Percentiles rank a stretch among this genome's conserved stretches.
These are phyloP conservation scores for Hypotaenidia philippensis DNA, from an alignment of 2,797 vertebrate genomes.

Conservation along the genomic window DNA sequence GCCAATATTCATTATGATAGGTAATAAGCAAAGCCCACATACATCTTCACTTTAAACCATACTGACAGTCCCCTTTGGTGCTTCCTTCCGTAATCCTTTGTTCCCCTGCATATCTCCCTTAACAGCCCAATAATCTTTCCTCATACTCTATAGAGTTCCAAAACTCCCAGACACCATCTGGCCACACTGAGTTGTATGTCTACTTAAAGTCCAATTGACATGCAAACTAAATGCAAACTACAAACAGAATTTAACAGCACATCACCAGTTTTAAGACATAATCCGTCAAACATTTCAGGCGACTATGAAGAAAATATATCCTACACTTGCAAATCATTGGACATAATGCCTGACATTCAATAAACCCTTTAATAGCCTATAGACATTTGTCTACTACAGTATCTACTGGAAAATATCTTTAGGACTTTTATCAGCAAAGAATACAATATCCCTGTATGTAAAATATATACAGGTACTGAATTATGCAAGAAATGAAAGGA, in stretches of 20 bases:
- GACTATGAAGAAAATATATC: slow-evolving; percentile 52
- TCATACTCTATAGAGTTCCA: slow-evolving; percentile 69
- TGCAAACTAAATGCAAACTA: slow-evolving; percentile 79
- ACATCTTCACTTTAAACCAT: slow-evolving; percentile 12
- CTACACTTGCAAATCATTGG: slow-evolving; percentile 47
- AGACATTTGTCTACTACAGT: neutral
- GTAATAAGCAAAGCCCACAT: slow-evolving; percentile 25
- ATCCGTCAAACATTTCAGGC: slow-evolving; percentile 69
- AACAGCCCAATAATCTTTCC: slow-evolving; percentile 68
- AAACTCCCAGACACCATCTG: slow-evolving; percentile 78
- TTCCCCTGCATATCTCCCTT: slow-evolving; percentile 54
- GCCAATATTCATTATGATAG: slow-evolving; percentile 25
- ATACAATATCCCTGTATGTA: neutral
- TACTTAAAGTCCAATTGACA: slow-evolving; percentile 77
- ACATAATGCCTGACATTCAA: slow-evolving; percentile 40
- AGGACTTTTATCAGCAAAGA: neutral
- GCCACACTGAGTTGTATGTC: slow-evolving; percentile 61
- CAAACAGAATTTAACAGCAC: slow-evolving; percentile 73
- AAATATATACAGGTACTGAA: neutral
- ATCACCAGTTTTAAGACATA: slow-evolving; percentile 76
- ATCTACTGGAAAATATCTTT: slow-evolving; percentile 17
- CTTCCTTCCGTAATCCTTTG: slow-evolving; percentile 44
- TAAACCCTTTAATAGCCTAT: slow-evolving; percentile 14
- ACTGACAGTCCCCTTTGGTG: neutral
- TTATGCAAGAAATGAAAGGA: slow-evolving; percentile 14